Evolutionary conservation across 1,140 invertebrate genomes (phyloP).

Genomic region (Eriosoma lanigerum): DNA sequence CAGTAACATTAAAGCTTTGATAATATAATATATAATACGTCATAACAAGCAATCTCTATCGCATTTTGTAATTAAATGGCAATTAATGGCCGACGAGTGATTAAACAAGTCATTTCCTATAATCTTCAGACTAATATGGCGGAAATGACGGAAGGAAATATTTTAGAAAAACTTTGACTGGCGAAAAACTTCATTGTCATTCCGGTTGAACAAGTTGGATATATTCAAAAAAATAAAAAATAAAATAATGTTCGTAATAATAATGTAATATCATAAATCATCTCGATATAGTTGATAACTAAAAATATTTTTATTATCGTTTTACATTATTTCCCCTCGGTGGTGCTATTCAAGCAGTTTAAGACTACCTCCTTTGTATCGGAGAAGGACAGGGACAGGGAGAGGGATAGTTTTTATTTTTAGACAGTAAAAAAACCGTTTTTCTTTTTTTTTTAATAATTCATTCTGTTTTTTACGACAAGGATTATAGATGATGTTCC

Average conservation of each 20-base stretch:
- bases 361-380: background rate
- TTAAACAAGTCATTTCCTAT: constrained; percentile 28
- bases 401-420: constrained; percentile 24
- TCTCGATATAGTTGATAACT: constrained; percentile 42
- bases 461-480: constrained; percentile 41
- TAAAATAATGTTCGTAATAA: background rate
- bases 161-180: constrained; percentile 21
- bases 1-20: background rate
- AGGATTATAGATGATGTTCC: constrained; percentile 35
- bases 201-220: constrained; percentile 30
- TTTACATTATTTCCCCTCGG: constrained; percentile 23
- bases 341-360: constrained; percentile 3
- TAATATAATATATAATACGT: background rate
- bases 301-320: constrained; percentile 41
- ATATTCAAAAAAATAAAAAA: constrained; percentile 12
- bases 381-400: background rate
- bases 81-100: constrained; percentile 11
- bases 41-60: background rate
- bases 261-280: constrained; percentile 27
- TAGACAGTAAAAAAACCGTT: constrained; percentile 9
- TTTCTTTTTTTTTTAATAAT: constrained; percentile 31
- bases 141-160: constrained; percentile 5
- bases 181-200: constrained; percentile 1
- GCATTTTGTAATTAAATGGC: background rate
- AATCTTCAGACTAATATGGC: background rate